phyloP scores from a whole-genome alignment of 2,113 vertebrate species.

The Chloropsis hardwickii region DNA sequence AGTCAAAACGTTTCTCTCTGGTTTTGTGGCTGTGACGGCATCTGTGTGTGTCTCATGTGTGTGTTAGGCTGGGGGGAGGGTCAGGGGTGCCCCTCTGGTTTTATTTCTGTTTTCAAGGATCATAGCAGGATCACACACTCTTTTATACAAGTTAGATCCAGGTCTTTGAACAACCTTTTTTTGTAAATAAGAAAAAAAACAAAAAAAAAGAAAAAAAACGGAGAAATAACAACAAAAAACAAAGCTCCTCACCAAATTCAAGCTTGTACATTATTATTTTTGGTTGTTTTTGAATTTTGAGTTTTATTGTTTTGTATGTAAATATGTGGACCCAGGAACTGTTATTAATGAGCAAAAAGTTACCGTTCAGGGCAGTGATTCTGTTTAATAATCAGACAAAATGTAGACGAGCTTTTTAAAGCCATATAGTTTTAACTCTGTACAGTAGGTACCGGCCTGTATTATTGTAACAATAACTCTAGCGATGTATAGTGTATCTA shows the following conservation, averaged over 20 bases:
- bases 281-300: slow-evolving; percentile 75
- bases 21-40: slow-evolving; percentile 6
- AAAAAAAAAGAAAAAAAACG: background rate
- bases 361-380: slow-evolving; percentile 89
- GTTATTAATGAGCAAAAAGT: slow-evolving; percentile 95
- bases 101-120: slow-evolving; percentile 68
- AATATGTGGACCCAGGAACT: slow-evolving; percentile 98
- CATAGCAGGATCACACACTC: slow-evolving; percentile 71
- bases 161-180: slow-evolving; percentile 76
- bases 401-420: slow-evolving; percentile 97
- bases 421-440: slow-evolving; percentile 99
- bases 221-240: background rate
- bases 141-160: slow-evolving; percentile 80
- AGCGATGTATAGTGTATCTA: slow-evolving; percentile 99
- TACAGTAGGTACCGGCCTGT: slow-evolving; percentile 97
- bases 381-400: slow-evolving; percentile 92
- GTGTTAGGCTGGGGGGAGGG: slow-evolving; percentile 38
- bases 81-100: slow-evolving; percentile 32
- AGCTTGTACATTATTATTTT: slow-evolving; percentile 84
- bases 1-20: slow-evolving; percentile 48
- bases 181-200: slow-evolving; percentile 61
- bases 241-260: slow-evolving; percentile 96
- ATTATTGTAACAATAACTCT: slow-evolving; percentile 98
- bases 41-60: background rate
- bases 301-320: slow-evolving; percentile 87